Evolutionary conservation across 64 coral and sea anemone genomes (phyloP).

Genomic region (Dendrophyllia cribrosa): DNA sequence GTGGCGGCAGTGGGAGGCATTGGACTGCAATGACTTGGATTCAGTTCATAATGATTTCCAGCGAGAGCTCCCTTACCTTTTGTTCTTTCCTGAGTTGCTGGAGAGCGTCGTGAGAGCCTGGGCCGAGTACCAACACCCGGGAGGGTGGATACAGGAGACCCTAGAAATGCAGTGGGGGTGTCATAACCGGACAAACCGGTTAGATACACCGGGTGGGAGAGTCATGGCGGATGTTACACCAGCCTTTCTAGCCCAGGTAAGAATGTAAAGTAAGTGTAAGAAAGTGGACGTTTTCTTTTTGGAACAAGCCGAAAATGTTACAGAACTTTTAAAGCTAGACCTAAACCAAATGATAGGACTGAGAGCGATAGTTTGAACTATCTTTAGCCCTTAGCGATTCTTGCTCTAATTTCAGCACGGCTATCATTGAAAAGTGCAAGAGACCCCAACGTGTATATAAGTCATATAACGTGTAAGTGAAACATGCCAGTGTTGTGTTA

Average conservation of each 20-base stretch:
- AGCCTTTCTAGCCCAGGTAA: constrained; percentile 89
- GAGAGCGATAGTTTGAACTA: too few relatives aligned
- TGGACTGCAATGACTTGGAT: constrained; percentile 96
- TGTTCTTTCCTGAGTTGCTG: constrained; percentile 88
- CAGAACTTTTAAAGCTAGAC: too few relatives aligned
- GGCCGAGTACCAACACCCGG: constrained; percentile 63
- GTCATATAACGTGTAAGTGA: too few relatives aligned
- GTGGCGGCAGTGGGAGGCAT: constrained; percentile 94
- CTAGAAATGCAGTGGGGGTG: constrained; percentile 70
- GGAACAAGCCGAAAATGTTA: background rate
- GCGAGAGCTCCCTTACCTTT: constrained; percentile 82
- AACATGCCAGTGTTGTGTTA: too few relatives aligned
- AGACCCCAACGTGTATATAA: too few relatives aligned
- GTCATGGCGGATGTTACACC: constrained; percentile 90
- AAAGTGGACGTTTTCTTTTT: background rate
- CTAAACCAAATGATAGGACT: too few relatives aligned
- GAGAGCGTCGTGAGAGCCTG: constrained; percentile 87
- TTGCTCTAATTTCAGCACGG: too few relatives aligned
- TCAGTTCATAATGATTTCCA: constrained; percentile 97
- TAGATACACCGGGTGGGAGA: constrained; percentile 73
- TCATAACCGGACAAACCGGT: constrained; percentile 37
- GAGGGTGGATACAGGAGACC: constrained; percentile 72
- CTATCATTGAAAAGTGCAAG: too few relatives aligned
- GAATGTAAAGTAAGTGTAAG: background rate
- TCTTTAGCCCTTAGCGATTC: too few relatives aligned